A percentile compares a stretch with the other conserved stretches of the same genome.
Evolutionary conservation across 1,140 invertebrate species (phyloP).

Genomic region (Colletes latitarsis): DNA sequence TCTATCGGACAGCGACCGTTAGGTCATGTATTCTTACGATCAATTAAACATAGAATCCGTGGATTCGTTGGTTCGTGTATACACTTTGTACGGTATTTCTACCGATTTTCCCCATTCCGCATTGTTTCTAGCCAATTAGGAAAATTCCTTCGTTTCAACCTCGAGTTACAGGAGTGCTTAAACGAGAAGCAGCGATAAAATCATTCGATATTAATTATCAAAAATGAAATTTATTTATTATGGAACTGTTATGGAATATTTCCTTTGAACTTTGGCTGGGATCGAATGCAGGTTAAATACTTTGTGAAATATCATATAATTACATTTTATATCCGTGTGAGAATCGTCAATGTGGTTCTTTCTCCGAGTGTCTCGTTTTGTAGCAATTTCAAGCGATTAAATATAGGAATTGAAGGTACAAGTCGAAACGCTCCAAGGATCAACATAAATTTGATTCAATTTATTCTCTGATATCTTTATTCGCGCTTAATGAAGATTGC

Average conservation of each 20-base stretch:
- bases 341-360: no score
- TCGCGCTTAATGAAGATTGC: no score
- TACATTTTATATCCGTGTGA: no score
- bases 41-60: slow-evolving; percentile 1
- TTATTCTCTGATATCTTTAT: no score
- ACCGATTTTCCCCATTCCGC: background rate
- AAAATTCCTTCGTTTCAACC: background rate
- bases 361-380: no score
- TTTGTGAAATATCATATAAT: no score
- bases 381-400: no score
- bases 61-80: background rate
- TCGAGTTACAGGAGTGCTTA: background rate
- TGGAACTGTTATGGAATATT: no score
- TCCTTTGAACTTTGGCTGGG: background rate
- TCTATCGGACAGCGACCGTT: slow-evolving; percentile 14
- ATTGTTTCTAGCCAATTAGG: background rate
- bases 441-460: no score
- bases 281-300: background rate
- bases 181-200: background rate
- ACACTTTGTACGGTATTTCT: background rate
- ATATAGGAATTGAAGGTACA: no score
- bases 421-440: no score
- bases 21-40: background rate
- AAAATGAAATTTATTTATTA: background rate
- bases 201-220: background rate